Evolutionary conservation across 2,797 vertebrate genomes (phyloP).

Genomic region (Gallinago nigripennis): DNA sequence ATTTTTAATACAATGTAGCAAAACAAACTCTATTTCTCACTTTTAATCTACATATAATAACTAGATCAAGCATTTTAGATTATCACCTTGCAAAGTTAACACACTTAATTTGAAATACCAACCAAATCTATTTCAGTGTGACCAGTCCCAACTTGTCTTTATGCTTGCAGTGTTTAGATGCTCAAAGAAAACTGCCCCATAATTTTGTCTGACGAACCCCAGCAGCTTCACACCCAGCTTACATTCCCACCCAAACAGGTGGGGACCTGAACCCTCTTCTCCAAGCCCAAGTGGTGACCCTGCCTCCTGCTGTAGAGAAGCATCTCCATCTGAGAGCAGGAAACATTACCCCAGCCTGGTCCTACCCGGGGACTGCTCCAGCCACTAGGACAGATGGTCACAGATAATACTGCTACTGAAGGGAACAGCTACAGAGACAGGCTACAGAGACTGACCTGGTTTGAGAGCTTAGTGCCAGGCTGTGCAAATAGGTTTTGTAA

Average conservation of each 20-base stretch:
- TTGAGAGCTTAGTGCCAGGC: background rate
- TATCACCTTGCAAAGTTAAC: background rate
- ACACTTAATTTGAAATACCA: background rate
- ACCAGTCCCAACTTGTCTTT: background rate
- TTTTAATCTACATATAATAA: background rate
- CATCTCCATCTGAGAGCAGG: background rate
- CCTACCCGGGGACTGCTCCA: background rate
- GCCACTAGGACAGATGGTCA: background rate
- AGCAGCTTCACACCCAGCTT: background rate
- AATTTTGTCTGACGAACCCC: background rate
- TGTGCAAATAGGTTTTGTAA: background rate
- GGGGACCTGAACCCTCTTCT: background rate
- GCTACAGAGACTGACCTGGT: fast-evolving
- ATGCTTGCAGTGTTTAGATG: background rate
- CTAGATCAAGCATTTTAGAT: background rate
- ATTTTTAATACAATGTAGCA: conserved; percentile 32
- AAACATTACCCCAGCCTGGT: background rate
- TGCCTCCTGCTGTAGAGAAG: background rate
- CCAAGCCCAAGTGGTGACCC: background rate
- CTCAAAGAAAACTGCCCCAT: background rate
- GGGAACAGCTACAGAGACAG: background rate
- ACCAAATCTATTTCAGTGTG: background rate
- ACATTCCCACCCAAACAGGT: background rate
- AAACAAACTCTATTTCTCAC: background rate
- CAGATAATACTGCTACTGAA: background rate